Conservation (phyloP, 2,797 vertebrate genomes). For the Xenops minutus region DNA sequence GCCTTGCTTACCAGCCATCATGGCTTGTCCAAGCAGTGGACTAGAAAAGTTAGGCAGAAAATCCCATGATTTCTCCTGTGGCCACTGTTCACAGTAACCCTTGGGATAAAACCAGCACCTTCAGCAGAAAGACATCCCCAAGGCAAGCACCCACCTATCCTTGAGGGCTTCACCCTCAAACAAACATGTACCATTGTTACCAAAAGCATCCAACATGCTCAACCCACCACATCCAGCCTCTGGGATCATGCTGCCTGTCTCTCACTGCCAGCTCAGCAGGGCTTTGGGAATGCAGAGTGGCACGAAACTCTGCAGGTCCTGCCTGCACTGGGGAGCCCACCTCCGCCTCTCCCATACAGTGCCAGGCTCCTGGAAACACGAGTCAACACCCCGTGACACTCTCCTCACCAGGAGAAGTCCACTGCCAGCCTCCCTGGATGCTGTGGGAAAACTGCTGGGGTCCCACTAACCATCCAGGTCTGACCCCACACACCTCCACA, state of each 20-base stretch:
- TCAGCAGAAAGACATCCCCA: background rate
- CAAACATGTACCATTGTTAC: background rate
- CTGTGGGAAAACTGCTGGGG: background rate
- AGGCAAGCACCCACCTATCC: accelerated
- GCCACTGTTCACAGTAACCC: background rate
- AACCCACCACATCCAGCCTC: background rate
- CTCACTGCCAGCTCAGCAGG: background rate
- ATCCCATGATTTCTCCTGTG: background rate
- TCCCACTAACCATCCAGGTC: background rate
- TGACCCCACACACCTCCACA: accelerated
- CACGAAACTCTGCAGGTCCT: background rate
- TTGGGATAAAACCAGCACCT: background rate
- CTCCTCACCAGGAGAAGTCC: background rate
- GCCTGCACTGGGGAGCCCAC: background rate
- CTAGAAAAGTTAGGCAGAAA: background rate
- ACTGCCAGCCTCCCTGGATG: background rate
- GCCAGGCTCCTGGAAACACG: accelerated
- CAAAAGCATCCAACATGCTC: accelerated
- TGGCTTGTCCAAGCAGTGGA: background rate
- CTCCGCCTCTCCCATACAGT: background rate
- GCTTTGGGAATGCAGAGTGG: background rate
- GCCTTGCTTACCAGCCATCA: background rate
- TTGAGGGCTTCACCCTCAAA: background rate
- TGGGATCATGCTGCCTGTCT: background rate
- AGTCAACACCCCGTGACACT: accelerated